Percentiles rank a stretch among this genome's conserved stretches.
These are phyloP conservation scores for Thinocorus orbignyianus DNA, from an alignment of 2,113 vertebrate species.

Conservation along the genomic window DNA sequence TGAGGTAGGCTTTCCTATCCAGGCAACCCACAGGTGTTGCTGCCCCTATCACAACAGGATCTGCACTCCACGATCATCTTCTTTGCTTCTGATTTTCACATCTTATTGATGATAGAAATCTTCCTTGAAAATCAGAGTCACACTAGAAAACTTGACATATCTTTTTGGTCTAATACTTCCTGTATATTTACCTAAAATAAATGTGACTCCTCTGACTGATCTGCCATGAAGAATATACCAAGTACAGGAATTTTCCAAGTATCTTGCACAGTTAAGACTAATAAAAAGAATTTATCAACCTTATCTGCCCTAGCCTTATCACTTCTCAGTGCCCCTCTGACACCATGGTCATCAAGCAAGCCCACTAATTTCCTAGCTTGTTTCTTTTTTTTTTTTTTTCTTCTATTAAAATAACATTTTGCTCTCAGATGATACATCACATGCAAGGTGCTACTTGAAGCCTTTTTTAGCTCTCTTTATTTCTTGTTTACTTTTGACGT, in stretches of 20 bases:
- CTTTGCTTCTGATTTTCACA: neutral
- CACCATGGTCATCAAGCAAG: neutral
- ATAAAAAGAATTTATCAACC: neutral
- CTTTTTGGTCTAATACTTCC: neutral
- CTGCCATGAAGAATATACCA: neutral
- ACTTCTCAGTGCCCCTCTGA: neutral
- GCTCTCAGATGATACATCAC: neutral
- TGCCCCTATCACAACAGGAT: neutral
- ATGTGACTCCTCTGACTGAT: neutral
- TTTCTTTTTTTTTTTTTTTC: neutral
- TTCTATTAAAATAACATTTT: neutral
- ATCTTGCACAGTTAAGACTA: neutral
- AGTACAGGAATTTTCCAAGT: neutral
- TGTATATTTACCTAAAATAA: neutral
- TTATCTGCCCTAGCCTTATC: neutral
- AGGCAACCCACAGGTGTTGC: neutral
- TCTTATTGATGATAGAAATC: neutral
- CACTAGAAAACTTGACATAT: neutral
- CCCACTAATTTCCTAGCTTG: neutral
- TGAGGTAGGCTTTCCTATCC: neutral
- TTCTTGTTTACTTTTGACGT: neutral
- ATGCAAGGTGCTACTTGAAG: neutral
- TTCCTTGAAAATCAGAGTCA: neutral
- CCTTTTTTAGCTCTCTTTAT: neutral
- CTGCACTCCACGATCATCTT: neutral